Percentiles rank a stretch among this genome's conserved stretches.
phyloP scores from a whole-genome alignment of 2,888 invertebrate species.

The Agapostemon virescens region DNA sequence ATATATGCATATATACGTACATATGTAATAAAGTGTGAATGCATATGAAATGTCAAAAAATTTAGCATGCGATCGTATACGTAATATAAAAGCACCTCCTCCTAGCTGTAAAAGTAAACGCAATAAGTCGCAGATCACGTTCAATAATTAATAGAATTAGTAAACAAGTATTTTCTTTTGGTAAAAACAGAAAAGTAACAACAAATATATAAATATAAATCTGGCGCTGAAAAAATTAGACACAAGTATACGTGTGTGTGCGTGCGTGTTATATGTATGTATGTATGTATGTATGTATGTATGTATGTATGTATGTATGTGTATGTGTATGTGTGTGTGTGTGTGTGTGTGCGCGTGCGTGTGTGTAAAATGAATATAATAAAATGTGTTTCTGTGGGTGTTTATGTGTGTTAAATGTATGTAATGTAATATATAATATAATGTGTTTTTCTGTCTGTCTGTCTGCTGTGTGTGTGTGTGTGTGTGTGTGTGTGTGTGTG shows the following conservation, averaged over 20 bases:
- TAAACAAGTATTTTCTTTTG: slow-evolving; percentile 67
- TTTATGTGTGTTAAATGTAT: too few species aligned
- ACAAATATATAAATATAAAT: slow-evolving; percentile 50
- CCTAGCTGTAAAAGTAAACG: slow-evolving; percentile 79
- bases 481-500: slow-evolving; percentile 37
- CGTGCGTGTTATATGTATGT: slow-evolving; percentile 27
- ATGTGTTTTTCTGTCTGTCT: too few species aligned
- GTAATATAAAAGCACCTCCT: slow-evolving; percentile 77
- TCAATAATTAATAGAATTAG: slow-evolving; percentile 77
- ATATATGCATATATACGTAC: slow-evolving; percentile 44
- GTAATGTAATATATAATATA: too few species aligned
- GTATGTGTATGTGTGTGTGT: slow-evolving; percentile 28
- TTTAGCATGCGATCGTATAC: slow-evolving; percentile 64
- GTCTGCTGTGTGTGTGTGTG: slow-evolving; percentile 25
- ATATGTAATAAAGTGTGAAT: slow-evolving; percentile 50
- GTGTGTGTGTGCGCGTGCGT: too few species aligned
- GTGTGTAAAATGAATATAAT: too few species aligned
- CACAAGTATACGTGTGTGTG: slow-evolving; percentile 55
- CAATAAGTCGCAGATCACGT: slow-evolving; percentile 71
- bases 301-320: slow-evolving; percentile 41
- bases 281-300: slow-evolving; percentile 21
- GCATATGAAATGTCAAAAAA: slow-evolving; percentile 63
- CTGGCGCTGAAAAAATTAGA: slow-evolving; percentile 67
- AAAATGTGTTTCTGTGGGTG: too few species aligned
- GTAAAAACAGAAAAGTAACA: slow-evolving; percentile 49